Percentiles rank a stretch among this genome's conserved stretches.
These are phyloP conservation scores for Laothoe populi DNA, from an alignment of 2,888 invertebrate genomes.

Conservation along the genomic window DNA sequence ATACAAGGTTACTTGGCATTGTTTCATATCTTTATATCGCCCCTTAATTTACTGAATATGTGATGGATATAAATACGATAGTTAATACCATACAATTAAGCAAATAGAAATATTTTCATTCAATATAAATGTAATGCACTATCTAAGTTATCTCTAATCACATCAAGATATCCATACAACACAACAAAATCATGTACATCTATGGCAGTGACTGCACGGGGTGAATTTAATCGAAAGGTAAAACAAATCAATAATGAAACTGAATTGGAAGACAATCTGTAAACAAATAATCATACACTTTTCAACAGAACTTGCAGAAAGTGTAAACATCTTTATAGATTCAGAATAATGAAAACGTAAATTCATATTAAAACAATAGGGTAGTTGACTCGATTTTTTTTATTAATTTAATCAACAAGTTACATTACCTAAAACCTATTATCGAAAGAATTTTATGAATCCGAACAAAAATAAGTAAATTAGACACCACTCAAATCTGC, in stretches of 20 bases:
- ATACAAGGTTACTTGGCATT: neutral
- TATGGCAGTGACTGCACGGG: slow-evolving; percentile 21
- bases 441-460: no score
- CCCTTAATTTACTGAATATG: neutral
- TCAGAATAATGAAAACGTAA: no score
- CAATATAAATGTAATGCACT: slow-evolving; percentile 20
- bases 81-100: slow-evolving; percentile 16
- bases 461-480: no score
- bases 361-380: no score
- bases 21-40: neutral
- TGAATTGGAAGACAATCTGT: slow-evolving; percentile 21
- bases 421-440: no score
- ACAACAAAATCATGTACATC: slow-evolving; percentile 13
- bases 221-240: slow-evolving; percentile 2
- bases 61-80: slow-evolving; percentile 16
- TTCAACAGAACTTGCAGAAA: neutral
- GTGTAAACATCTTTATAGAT: no score
- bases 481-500: no score
- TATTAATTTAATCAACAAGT: no score
- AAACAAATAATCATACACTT: slow-evolving; percentile 1
- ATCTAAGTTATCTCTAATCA: slow-evolving; percentile 23
- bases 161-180: slow-evolving; percentile 12
- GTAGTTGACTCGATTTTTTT: no score
- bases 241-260: slow-evolving; percentile 1
- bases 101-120: slow-evolving; percentile 24